phyloP scores from a whole-genome alignment of 2,113 vertebrate genomes.

The Pavo muticus region DNA sequence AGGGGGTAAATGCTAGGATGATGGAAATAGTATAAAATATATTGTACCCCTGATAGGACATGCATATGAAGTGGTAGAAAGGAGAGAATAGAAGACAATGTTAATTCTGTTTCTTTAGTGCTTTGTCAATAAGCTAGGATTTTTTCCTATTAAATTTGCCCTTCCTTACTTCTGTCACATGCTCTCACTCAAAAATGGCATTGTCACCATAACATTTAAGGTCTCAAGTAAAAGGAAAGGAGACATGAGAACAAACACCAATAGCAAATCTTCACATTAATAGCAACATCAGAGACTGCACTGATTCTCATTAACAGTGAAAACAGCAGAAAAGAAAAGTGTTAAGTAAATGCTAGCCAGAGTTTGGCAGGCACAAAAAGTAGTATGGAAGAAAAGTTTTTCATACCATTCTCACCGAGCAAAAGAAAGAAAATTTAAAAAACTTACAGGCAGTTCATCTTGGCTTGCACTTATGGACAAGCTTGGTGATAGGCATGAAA shows the following conservation, averaged over 20 bases:
- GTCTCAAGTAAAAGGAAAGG: neutral
- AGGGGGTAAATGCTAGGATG: neutral
- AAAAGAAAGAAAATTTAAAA: neutral
- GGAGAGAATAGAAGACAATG: neutral
- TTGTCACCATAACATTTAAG: neutral
- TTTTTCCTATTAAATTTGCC: neutral
- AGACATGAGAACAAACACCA: neutral
- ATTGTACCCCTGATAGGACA: neutral
- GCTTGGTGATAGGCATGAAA: neutral
- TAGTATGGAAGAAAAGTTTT: neutral
- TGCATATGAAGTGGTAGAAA: neutral
- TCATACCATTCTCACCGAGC: neutral
- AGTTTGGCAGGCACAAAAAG: neutral
- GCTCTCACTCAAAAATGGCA: neutral
- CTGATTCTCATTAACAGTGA: neutral
- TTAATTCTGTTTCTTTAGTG: neutral
- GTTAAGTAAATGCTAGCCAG: neutral
- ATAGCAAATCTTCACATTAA: neutral
- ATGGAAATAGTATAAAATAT: neutral
- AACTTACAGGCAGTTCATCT: neutral
- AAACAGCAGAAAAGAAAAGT: neutral
- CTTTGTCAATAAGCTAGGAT: neutral
- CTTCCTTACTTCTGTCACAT: neutral
- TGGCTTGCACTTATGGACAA: neutral
- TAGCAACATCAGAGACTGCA: neutral